These are phyloP conservation scores for Piprites chloris DNA, from an alignment of 2,113 vertebrate genomes.

Conservation along the genomic window DNA sequence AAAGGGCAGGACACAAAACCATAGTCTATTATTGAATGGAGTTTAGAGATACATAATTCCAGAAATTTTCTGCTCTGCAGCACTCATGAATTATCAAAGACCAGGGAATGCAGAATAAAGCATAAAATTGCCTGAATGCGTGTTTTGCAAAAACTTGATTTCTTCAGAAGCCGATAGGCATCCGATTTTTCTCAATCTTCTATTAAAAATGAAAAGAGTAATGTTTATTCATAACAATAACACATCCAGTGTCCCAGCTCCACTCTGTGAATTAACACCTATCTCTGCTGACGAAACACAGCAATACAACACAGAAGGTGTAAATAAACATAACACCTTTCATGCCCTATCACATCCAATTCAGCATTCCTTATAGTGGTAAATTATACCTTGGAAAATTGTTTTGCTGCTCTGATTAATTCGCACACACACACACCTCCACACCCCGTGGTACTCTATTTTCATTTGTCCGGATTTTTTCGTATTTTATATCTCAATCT, in stretches of 20 bases:
- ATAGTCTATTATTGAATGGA: background rate
- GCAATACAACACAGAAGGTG: background rate
- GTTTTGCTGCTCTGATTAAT: background rate
- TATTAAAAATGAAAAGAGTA: background rate
- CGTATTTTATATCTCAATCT: background rate
- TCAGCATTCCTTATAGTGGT: background rate
- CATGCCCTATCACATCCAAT: background rate
- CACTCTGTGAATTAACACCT: conserved; percentile 29
- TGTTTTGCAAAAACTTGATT: background rate
- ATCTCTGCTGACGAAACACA: background rate
- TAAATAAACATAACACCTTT: conserved; percentile 30
- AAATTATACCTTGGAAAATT: background rate
- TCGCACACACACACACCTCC: too few species aligned
- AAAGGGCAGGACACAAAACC: background rate
- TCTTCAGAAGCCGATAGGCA: background rate
- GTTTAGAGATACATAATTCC: background rate
- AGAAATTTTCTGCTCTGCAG: background rate
- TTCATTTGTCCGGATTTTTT: background rate
- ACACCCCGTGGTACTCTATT: background rate
- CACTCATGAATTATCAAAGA: background rate
- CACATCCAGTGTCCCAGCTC: background rate
- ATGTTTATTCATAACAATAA: background rate
- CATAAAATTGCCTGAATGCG: background rate
- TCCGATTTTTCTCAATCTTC: background rate
- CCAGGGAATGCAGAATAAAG: background rate